Base-by-base conservation (phyloP, 1,140 invertebrate species). In the Ceratina calcarata region DNA sequence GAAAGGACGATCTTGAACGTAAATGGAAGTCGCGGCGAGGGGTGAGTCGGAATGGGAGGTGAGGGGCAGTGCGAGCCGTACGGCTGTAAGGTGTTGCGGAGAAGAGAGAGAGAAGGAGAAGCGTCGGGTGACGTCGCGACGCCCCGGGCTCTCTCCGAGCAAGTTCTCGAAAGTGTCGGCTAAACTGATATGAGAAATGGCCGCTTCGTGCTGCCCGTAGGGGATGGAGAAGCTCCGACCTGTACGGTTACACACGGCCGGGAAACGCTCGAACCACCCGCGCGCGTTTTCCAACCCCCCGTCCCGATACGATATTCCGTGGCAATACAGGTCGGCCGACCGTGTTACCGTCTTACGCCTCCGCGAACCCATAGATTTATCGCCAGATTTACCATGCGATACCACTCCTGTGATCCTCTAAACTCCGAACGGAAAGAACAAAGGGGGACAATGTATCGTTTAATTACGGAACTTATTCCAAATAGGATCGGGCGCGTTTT, bases 181-280 rank as follows among this genome's bases (percentile, higher is more conserved):
- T 89, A 90, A 91, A 92, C 91, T 92, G 91, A 92, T 92, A 92
- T 92, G 91, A 93, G 91, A 92, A 92, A 92, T 90, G 91, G 91
- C 79, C 88, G 86, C 86, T 92, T 87, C 92, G 91, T 93, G 92
- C 89, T 91, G 88, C 85, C 92, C 91, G 89, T 88, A 86, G 90
- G 92, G 91, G 86, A 88, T 85, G 87, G 89, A 89, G 87, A 86
- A 69, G 83, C 87, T 87, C 78, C 85, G 37, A 89, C 81, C 89
- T 90, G 90, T 91, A 89, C 87, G 90, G 91, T 90, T 45, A 45
- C 37, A 91, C 85, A 88, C 75, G 78, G 80, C 87, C 69, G 83
- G 89, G 79, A 89, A 89, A 90, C 85, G 87, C 87, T 88, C 66
- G 37, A 81, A 58, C 76, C 80, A 82, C 66, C 80, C 85, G 37